Evolutionary conservation across 2,113 vertebrate species (phyloP), one percentile per base, ranked within the genome.

Genomic region (Sclerurus mexicanus): DNA sequence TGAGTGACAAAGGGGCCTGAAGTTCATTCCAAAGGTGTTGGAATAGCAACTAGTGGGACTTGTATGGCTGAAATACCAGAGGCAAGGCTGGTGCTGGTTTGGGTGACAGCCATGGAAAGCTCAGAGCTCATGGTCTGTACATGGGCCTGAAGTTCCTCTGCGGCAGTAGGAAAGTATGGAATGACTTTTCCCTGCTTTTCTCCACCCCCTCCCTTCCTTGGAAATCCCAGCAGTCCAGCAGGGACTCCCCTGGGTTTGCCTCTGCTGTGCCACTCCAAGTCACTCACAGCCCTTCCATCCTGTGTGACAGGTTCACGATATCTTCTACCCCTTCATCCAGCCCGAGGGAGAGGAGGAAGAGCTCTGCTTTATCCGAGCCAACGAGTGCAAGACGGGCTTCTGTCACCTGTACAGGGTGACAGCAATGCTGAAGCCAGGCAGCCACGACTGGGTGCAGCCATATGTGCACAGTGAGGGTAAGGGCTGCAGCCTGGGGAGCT

Each of bases 241-340:
- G 13, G 3, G 40, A 17, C 30, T 55, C 50, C 12, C 40, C 42
- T 52, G 68, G 58, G 58, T 44, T 3, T 18, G 7, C 30, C 68
- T 35, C 42, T 17, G 27, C 49, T 44, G 16, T 33, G 25, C 42
- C 18, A 2, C 1, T 24, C 6, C 47, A 24, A 7, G 31, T 64
- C 62, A 7, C 84, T 97, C 55, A 85, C 6, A 2, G 37, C 9
- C 62, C 24, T 77, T 75, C 63, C 67, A 2, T 7, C 10, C 85
- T 47, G 22, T 69, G 64, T 31, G 49, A 18, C 97, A 99, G 99
- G 99, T 99, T 59, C 99, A 99, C 9, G 99, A 99, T 95, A 99
- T 99, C 96, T 99, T 99, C 97, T 99, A 99, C 91, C 98, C 99
- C 31, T 99, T 99, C 96, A 92, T 99, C 95, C 99, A 99, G 67